Conservation (phyloP, 2,797 vertebrate species). For the Sphenopsis melanotis region DNA sequence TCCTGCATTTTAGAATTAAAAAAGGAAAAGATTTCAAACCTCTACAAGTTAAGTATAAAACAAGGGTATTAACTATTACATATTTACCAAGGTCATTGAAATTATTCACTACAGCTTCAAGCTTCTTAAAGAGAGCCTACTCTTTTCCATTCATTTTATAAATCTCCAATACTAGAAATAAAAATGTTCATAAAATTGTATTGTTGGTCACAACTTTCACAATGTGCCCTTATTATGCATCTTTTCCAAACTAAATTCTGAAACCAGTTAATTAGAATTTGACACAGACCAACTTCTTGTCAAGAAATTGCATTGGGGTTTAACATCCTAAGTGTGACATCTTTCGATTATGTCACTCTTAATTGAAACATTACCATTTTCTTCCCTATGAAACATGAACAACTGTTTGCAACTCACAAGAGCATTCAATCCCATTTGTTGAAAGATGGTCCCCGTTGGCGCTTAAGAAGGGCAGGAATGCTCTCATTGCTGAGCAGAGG, state of each 20-base stretch:
- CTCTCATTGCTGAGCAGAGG: background rate
- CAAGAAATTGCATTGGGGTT: background rate
- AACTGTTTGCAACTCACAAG: background rate
- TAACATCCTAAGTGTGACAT: background rate
- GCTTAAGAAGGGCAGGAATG: background rate
- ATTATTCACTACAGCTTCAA: background rate
- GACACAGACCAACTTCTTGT: background rate
- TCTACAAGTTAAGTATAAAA: background rate
- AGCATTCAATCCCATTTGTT: background rate
- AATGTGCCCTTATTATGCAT: background rate
- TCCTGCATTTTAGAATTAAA: background rate
- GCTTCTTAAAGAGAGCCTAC: background rate
- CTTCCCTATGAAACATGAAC: background rate
- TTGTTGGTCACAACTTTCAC: background rate
- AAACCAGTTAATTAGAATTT: background rate
- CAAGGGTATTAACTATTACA: background rate
- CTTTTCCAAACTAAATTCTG: background rate
- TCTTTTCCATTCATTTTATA: background rate
- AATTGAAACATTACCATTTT: background rate
- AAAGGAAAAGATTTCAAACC: background rate
- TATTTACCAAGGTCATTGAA: background rate
- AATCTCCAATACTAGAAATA: background rate
- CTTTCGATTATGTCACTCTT: background rate
- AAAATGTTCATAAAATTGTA: background rate
- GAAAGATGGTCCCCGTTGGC: background rate